Conservation (phyloP, 2,888 invertebrate species). For the Laspeyria flexula region DNA sequence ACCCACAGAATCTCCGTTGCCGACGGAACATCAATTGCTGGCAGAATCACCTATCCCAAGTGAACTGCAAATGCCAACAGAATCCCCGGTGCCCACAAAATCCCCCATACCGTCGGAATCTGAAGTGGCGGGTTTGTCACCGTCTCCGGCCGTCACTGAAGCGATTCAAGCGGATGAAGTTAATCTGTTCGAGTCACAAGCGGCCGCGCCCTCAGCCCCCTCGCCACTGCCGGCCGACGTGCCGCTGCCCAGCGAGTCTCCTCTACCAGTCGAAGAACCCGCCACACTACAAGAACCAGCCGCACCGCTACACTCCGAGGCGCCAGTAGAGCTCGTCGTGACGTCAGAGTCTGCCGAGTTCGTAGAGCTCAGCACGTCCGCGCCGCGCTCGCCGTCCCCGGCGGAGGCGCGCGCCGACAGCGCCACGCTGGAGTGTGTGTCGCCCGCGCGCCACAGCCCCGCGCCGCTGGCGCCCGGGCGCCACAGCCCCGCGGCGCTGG, state of each 20-base stretch:
- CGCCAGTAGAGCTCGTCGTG: slow-evolving; percentile 11
- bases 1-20: slow-evolving; percentile 38
- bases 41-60: slow-evolving; percentile 22
- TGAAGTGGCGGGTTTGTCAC: slow-evolving; percentile 43
- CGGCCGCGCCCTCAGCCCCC: slow-evolving; percentile 10
- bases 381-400: neutral
- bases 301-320: too few species aligned
- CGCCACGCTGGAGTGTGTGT: slow-evolving; percentile 6
- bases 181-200: too few species aligned
- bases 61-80: slow-evolving; percentile 30
- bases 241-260: slow-evolving; percentile 37
- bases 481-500: slow-evolving; percentile 46
- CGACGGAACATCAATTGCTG: slow-evolving; percentile 33
- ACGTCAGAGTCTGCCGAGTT: slow-evolving; percentile 29
- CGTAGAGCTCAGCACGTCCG: neutral
- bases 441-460: slow-evolving; percentile 40
- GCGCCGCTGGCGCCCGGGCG: slow-evolving; percentile 22
- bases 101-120: slow-evolving; percentile 35
- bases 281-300: too few species aligned
- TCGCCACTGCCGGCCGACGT: slow-evolving; percentile 41
- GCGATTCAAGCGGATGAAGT: neutral
- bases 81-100: slow-evolving; percentile 36
- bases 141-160: slow-evolving; percentile 16
- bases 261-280: slow-evolving; percentile 26
- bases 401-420: slow-evolving; percentile 4